Base-by-base conservation (phyloP, 2,888 invertebrate genomes). In the Conus canariensis region DNA sequence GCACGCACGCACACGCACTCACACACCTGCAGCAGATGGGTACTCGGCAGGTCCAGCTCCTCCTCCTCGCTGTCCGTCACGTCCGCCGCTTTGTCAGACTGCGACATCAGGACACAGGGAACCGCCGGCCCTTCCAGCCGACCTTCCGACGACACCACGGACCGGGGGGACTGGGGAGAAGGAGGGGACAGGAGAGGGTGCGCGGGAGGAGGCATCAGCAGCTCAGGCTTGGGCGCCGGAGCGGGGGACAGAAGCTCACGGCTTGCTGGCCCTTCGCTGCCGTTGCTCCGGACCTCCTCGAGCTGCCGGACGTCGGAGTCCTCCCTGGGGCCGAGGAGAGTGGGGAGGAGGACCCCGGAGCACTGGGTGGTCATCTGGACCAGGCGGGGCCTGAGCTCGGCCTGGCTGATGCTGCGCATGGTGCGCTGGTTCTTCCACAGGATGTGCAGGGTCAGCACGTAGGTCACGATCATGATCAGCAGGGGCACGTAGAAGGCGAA, bases 401-500 rank as follows among this genome's bases (percentile, higher is more conserved):
- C 87, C 60, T 94, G 91, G 77, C 22, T 70, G 60, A 95, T 94
- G 16, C 93, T 92, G 82, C 91, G 91, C 94, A 95, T 94, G 59
- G 94, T 90, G 14, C 92, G 93, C 90, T 96, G 96, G 96, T 99
- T 98, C 92, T 98, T 97, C 89, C 98, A 98, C 94, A 99, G 97
- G 64, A 99, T 97, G 91, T 98, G 97, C 25, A 99, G 98, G 0
- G 99, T 99, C 93, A 99, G 97, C 12, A 98, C 98, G 95, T 99
- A 99, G 7, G 99, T 99, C 91, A 98, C 97, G 95, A 99, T 97
- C 99, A 99, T 99, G 93, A 99, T 99, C 85, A 98, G 97, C 93
- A 99, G 97, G 0, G 99, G 99, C 92, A 99, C 98, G 97, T 99
- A 99, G 97, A 99, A 99, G 94, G 99, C 98, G 94, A 99, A 98